A percentile compares a stretch with the other conserved stretches of the same genome.
Evolutionary conservation across 2,797 vertebrate genomes (phyloP).

Genomic region (Karalla daura): DNA sequence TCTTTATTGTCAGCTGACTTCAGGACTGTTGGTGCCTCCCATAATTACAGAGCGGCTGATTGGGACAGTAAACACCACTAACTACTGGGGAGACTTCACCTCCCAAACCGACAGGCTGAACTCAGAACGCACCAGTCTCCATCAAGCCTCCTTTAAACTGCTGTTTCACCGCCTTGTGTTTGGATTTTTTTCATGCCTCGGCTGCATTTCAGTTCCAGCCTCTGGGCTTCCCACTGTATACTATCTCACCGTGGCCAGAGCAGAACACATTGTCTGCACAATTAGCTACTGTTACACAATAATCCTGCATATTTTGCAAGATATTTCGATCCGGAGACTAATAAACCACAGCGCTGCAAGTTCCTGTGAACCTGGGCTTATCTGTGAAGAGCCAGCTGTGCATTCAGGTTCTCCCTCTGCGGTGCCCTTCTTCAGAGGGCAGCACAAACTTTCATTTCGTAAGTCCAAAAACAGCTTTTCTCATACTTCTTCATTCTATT

Average conservation of each 20-base stretch:
- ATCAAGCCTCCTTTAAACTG: slow-evolving; percentile 5
- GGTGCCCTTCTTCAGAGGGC: not conserved
- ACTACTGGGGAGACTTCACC: not conserved
- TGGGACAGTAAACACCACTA: slow-evolving; percentile 17
- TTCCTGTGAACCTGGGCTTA: slow-evolving; percentile 46
- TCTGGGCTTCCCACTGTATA: not conserved
- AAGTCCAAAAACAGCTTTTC: not conserved
- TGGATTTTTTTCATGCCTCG: not conserved
- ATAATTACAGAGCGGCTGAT: slow-evolving; percentile 40
- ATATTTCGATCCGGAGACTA: slow-evolving; percentile 31
- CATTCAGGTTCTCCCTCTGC: not conserved
- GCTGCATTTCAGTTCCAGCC: not conserved
- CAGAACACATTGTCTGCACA: slow-evolving; percentile 25
- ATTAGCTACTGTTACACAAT: slow-evolving; percentile 28
- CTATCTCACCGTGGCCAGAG: not conserved
- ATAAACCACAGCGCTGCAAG: slow-evolving; percentile 7
- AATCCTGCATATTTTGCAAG: slow-evolving; percentile 17
- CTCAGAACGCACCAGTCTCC: not conserved
- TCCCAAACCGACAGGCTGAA: not conserved
- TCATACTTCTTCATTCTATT: not conserved
- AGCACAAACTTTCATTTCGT: not conserved
- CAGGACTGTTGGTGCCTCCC: slow-evolving; percentile 3
- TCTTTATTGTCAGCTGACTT: slow-evolving; percentile 28
- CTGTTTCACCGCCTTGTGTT: not conserved
- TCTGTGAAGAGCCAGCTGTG: slow-evolving; percentile 51